These are phyloP conservation scores for Choreutis nemorana DNA, from an alignment of 2,888 invertebrate genomes.

Conservation along the genomic window DNA sequence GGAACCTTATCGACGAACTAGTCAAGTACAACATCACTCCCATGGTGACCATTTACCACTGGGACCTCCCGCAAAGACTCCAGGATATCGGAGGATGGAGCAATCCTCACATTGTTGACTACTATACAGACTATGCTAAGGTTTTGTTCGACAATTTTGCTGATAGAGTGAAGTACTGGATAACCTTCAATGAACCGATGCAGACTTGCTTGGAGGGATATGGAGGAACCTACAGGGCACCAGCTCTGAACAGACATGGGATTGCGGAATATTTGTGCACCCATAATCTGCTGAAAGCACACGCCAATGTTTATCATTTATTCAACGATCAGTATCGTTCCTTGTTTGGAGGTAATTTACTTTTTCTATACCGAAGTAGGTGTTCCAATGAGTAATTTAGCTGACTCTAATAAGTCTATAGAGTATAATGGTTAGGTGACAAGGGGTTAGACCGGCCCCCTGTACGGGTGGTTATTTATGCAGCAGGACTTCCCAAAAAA, in stretches of 20 bases:
- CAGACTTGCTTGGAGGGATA: slow-evolving; percentile 63
- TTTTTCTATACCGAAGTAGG: too few relatives aligned
- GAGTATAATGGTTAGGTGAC: too few relatives aligned
- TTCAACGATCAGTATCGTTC: slow-evolving; percentile 67
- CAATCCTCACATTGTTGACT: slow-evolving; percentile 70
- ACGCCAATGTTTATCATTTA: slow-evolving; percentile 73
- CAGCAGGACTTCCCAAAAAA: too few relatives aligned
- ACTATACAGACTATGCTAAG: slow-evolving; percentile 71
- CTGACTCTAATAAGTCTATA: too few relatives aligned
- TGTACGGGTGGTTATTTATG: too few relatives aligned
- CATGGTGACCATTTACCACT: slow-evolving; percentile 75
- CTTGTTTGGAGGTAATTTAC: slow-evolving; percentile 57
- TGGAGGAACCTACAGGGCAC: slow-evolving; percentile 68
- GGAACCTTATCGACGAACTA: slow-evolving; percentile 76
- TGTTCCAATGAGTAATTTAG: too few relatives aligned
- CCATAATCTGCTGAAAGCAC: slow-evolving; percentile 77
- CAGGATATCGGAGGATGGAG: slow-evolving; percentile 75
- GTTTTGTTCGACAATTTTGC: slow-evolving; percentile 69
- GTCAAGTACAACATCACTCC: slow-evolving; percentile 73
- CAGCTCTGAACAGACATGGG: slow-evolving; percentile 66
- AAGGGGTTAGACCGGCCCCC: too few relatives aligned
- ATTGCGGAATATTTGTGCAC: slow-evolving; percentile 73
- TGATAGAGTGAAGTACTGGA: slow-evolving; percentile 74
- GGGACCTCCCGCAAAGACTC: slow-evolving; percentile 72
- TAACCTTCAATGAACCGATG: slow-evolving; percentile 81